Evolutionary conservation across 2,888 invertebrate species (phyloP), one percentile per base, ranked within the genome.

Genomic region (Arge pagana): DNA sequence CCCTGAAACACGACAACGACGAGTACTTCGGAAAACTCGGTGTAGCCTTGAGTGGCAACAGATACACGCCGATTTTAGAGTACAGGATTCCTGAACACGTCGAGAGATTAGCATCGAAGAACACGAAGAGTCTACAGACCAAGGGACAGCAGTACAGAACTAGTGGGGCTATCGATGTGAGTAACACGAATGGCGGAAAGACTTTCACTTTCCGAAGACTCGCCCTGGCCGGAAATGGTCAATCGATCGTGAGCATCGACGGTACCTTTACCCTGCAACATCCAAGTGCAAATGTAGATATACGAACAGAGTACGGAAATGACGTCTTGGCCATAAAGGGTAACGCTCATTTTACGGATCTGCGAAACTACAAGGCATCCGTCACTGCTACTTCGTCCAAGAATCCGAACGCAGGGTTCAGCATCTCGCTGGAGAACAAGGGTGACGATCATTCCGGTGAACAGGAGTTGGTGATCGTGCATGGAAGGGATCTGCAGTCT

Each of bases 41-140:
- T 0, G 54, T 75, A 3, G 81, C 89, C 28, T 77, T 76, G 1
- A 80, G 85, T 13, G 78, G 81, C 28, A 80, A 80, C 50, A 82
- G 78, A 0, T 89, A 85, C 71, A 85, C 81, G 56, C 92, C 92
- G 0, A 66, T 90, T 0, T 76, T 90, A 21, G 85, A 87, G 62
- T 86, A 85, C 70, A 81, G 82, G 60, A 66, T 83, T 5, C 86
- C 87, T 0, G 81, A 80, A 11, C 81, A 80, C 28, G 78, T 78
- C 33, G 80, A 82, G 53, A 70, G 66, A 16, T 52, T 75, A 3
- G 61, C 69, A 1, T 2, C 30, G 0, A 52, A 37, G 35, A 53
- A 49, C 11, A 59, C 58, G 7, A 67, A 68, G 11, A 43, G 55
- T 3, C 58, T 49, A 11, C 53, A 58, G 1, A 50, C 56, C 1